Conservation (phyloP, 2,888 invertebrate species). For the Noctua pronuba region DNA sequence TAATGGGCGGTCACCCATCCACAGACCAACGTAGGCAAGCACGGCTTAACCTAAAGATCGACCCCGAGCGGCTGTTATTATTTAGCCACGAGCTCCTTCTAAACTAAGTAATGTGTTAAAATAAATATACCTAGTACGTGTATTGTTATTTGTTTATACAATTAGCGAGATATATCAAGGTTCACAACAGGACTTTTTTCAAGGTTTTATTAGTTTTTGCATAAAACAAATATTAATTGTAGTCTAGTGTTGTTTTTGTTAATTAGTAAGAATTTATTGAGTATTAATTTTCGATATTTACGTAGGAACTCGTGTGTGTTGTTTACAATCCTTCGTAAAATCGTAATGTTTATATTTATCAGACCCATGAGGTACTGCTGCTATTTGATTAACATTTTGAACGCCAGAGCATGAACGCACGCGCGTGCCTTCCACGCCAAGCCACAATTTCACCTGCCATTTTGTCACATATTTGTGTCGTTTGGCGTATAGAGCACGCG, state of each 20-base stretch:
- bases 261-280: slow-evolving; percentile 6
- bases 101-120: slow-evolving; percentile 17
- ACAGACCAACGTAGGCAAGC: too few relatives aligned
- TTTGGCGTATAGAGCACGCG: too few relatives aligned
- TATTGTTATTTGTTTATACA: not conserved
- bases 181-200: not conserved
- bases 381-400: too few relatives aligned
- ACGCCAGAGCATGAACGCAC: too few relatives aligned
- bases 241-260: slow-evolving; percentile 4
- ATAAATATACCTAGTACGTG: slow-evolving; percentile 14
- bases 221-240: slow-evolving; percentile 13
- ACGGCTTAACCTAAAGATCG: too few relatives aligned
- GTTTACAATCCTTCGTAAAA: not conserved
- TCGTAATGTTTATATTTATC: not conserved
- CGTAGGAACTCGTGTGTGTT: not conserved
- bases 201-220: slow-evolving; percentile 12
- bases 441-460: too few relatives aligned
- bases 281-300: not conserved
- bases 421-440: too few relatives aligned
- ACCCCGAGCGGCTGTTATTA: too few relatives aligned
- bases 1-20: too few relatives aligned
- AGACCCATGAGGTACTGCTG: not conserved
- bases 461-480: too few relatives aligned
- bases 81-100: too few relatives aligned
- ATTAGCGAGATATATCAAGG: slow-evolving; percentile 17